Evolutionary conservation across 1,140 invertebrate species (phyloP).

Genomic region (Tetragnatha versicolor): DNA sequence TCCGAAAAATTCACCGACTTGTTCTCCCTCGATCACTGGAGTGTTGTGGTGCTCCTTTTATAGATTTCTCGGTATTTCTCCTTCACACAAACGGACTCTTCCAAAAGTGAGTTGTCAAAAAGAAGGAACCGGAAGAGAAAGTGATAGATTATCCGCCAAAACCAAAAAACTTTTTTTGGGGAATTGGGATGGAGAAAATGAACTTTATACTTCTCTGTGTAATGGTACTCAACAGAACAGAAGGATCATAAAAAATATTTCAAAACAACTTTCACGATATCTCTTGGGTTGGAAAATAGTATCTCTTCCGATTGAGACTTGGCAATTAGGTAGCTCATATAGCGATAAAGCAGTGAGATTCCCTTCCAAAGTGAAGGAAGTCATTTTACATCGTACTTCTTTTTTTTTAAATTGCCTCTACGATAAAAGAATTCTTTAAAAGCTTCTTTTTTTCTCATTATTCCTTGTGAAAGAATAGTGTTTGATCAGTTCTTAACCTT

Average conservation of each 20-base stretch:
- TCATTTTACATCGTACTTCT: no score
- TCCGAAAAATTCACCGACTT: neutral
- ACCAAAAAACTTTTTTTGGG: constrained; percentile 31
- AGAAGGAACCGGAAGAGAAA: constrained; percentile 43
- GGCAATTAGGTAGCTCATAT: no score
- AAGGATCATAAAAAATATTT: constrained; percentile 16
- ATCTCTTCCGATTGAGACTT: no score
- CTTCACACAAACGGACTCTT: constrained; percentile 31
- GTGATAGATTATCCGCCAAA: constrained; percentile 52
- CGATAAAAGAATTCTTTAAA: no score
- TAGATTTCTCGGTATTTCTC: neutral
- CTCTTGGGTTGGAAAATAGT: no score
- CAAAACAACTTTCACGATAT: neutral
- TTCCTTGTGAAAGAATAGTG: no score
- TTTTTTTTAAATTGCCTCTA: no score
- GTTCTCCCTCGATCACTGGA: neutral
- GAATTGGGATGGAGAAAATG: constrained; percentile 35
- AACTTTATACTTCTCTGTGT: constrained; percentile 34
- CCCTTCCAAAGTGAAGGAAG: no score
- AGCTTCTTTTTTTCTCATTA: no score
- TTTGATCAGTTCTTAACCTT: no score
- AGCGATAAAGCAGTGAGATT: no score
- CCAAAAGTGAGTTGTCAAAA: constrained; percentile 48
- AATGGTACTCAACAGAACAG: neutral
- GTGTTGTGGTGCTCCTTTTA: constrained; percentile 6